phyloP scores from a whole-genome alignment of 2,888 invertebrate species.

The Melolontha melolontha region DNA sequence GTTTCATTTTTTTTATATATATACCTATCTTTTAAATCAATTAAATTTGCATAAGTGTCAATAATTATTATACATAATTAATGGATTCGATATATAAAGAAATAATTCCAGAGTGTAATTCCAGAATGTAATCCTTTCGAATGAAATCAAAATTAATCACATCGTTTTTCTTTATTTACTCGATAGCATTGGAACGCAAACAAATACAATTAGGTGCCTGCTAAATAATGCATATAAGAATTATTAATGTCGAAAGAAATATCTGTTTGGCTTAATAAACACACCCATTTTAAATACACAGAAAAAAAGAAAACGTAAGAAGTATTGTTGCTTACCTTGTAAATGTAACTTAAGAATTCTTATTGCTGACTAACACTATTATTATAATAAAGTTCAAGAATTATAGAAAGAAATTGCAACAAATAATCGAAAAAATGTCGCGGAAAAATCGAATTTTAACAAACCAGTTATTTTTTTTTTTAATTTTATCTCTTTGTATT shows the following conservation, averaged over 20 bases:
- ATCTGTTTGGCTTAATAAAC: constrained; percentile 15
- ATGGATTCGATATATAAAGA: no score
- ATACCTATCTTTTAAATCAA: not conserved
- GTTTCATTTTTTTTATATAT: not conserved
- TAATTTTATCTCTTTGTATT: no score
- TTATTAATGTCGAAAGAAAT: constrained; percentile 13
- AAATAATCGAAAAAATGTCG: not conserved
- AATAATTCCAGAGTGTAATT: no score
- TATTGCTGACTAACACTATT: constrained; percentile 22
- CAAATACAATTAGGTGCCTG: no score
- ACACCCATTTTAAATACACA: constrained; percentile 41
- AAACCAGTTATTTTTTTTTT: no score
- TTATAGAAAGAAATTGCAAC: constrained; percentile 10
- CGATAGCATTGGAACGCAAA: no score
- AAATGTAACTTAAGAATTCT: constrained; percentile 27
- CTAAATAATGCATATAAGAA: not conserved
- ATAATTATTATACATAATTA: no score
- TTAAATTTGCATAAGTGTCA: not conserved
- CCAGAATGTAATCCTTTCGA: no score
- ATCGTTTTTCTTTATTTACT: no score
- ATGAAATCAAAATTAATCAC: no score
- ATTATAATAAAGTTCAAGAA: constrained; percentile 25
- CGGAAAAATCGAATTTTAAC: no score
- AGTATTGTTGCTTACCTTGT: constrained; percentile 49
- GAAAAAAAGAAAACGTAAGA: constrained; percentile 38